Evolutionary conservation across 2,113 vertebrate species (phyloP), one percentile per base, ranked within the genome.

Genomic region (Tetrao urogallus): DNA sequence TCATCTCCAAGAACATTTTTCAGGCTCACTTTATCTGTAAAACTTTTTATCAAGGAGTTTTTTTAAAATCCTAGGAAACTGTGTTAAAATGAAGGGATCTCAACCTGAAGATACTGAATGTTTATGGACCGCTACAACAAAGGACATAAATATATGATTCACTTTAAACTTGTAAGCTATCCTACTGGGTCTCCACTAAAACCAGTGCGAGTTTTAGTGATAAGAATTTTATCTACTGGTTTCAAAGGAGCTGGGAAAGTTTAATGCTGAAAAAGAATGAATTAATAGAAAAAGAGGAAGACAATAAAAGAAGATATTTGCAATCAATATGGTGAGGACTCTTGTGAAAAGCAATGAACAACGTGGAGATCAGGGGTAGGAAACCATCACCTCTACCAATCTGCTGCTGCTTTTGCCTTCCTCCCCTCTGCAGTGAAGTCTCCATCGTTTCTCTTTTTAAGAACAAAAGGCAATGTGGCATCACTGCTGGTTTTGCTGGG

Each of bases 1-100:
- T 93, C 93, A 93, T 96, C 95, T 95, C 91, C 91, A 94, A 93
- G 91, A 95, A 94, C 91, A 94, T 88, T 97, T 97, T 94, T 88
- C 94, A 93, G 90, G 90, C 94, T 97, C 65, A 92, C 73, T 94
- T 96, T 95, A 40, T 88, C 90, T 82, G 2, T 72, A 94, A 97
- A 95, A 95, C 90, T 97, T 97, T 97, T 94, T 92, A 78, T 84
- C 56, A 75, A 90, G 43, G 85, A 91, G 73, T 69, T 92, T 92
- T 82, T 85, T 64, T 69, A 9, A 91, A 89, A 78, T 69, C 47
- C 19, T 65, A 36, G 80, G 60, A 95, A 91, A 94, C 25, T 45
- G 36, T 88, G 66, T 91, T 75, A 86, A 81, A 73, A 95, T 45
- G 72, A 91, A 91, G 58, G 40, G 13, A 32, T 90, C 96, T 91